Percentiles rank a stretch among this genome's conserved stretches.
Conservation (phyloP, 1,140 invertebrate genomes). For the Drosophila pruinosa region DNA sequence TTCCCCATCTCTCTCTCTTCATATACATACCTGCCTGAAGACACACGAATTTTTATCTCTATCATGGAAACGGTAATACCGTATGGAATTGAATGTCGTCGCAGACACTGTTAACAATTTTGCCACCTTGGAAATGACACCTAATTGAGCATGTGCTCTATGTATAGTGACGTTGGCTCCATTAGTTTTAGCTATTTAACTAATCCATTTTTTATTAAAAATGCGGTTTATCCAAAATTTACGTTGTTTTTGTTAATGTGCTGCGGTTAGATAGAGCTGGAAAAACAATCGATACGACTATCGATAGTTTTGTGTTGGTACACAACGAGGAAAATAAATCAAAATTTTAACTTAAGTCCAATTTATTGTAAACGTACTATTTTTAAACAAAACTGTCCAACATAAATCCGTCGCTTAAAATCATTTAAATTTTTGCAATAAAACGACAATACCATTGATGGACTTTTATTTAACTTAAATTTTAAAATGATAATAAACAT, state of each 20-base stretch:
- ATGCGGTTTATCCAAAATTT: neutral
- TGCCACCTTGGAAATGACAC: neutral
- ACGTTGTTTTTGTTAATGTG: slow-evolving; percentile 19
- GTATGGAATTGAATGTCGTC: slow-evolving; percentile 4
- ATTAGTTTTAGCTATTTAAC: neutral
- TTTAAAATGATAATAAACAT: too few species aligned
- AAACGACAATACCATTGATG: too few species aligned
- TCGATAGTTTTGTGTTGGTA: too few species aligned
- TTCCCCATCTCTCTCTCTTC: neutral
- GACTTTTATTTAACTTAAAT: too few species aligned
- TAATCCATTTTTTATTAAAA: slow-evolving; percentile 3
- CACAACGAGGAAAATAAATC: too few species aligned
- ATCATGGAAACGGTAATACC: slow-evolving; percentile 3
- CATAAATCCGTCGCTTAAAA: too few species aligned
- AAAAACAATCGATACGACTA: neutral
- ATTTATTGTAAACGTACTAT: too few species aligned
- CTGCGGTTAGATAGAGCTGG: slow-evolving; percentile 5
- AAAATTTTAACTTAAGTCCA: too few species aligned
- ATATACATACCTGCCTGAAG: neutral
- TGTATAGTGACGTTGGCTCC: neutral
- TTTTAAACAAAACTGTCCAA: too few species aligned
- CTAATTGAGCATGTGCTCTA: neutral
- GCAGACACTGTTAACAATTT: neutral
- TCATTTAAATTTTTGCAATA: too few species aligned
- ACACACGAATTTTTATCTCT: slow-evolving; percentile 14